Conservation (phyloP, 2,888 invertebrate genomes). For the Arenicola marina region DNA sequence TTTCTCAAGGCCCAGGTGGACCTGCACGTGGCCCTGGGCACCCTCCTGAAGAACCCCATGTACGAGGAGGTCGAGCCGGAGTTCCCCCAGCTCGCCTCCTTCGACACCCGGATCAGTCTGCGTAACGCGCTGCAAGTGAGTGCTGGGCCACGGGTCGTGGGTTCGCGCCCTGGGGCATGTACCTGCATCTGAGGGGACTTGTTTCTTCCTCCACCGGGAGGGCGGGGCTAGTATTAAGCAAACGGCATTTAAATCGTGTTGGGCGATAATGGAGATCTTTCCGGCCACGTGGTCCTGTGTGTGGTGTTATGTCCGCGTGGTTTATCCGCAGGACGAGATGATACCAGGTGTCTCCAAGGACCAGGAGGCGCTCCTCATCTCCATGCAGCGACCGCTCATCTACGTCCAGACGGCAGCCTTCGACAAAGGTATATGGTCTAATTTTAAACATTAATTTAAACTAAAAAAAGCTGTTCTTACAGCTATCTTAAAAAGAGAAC, state of each 20-base stretch:
- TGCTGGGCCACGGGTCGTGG: no score
- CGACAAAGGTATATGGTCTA: constrained; percentile 77
- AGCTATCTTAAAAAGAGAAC: no score
- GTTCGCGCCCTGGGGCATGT: no score
- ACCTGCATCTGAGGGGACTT: no score
- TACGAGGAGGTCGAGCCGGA: constrained; percentile 98
- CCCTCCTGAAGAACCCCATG: constrained; percentile 86
- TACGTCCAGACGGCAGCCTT: constrained; percentile 97
- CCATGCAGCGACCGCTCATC: constrained; percentile 88
- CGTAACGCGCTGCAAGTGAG: constrained; percentile 60
- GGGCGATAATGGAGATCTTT: no score
- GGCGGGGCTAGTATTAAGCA: no score
- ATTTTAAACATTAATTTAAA: no score
- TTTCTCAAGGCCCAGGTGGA: constrained; percentile 77
- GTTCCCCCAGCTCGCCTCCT: constrained; percentile 97
- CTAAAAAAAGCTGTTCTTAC: no score
- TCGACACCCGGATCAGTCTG: constrained; percentile 88
- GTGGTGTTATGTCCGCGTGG: no score
- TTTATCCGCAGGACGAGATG: constrained; percentile 82
- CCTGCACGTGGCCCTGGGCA: constrained; percentile 92
- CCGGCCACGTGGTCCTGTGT: no score
- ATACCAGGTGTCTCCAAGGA: constrained; percentile 73
- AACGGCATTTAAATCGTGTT: no score
- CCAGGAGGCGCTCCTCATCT: constrained; percentile 70
- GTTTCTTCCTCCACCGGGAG: no score